Evolutionary conservation across 2,797 vertebrate genomes (phyloP).

Genomic region (Gallinago nigripennis): DNA sequence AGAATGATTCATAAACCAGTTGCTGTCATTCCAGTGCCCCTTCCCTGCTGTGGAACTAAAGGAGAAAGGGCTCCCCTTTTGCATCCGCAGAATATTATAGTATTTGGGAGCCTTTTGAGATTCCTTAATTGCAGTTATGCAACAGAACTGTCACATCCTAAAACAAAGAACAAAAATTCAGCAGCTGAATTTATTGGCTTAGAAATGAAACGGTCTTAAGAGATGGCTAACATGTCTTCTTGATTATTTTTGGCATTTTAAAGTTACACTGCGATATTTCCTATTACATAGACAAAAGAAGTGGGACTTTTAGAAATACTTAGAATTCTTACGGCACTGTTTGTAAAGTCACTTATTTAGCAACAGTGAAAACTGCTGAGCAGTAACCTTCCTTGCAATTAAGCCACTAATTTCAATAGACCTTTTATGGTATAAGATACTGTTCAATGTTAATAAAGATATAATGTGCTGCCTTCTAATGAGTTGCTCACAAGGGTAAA

Average conservation of each 20-base stretch:
- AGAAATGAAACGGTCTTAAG: background rate
- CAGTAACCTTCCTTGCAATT: background rate
- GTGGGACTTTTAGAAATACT: background rate
- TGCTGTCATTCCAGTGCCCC: background rate
- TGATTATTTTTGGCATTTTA: slow-evolving; percentile 20
- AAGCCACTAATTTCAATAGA: background rate
- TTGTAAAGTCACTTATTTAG: background rate
- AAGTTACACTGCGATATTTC: background rate
- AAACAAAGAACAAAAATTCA: slow-evolving; percentile 44
- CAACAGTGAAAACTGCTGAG: background rate
- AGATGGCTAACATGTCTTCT: slow-evolving; percentile 4
- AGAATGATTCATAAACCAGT: slow-evolving; percentile 41
- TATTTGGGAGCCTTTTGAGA: slow-evolving; percentile 22
- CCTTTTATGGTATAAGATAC: background rate
- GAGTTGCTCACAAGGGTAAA: background rate
- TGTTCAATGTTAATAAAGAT: background rate
- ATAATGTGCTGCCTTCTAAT: background rate
- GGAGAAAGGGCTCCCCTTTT: background rate
- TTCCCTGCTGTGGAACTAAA: slow-evolving; percentile 31
- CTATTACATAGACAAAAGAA: background rate
- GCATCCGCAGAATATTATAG: slow-evolving; percentile 12
- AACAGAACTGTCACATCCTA: slow-evolving; percentile 30
- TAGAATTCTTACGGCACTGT: background rate
- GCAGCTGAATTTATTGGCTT: slow-evolving; percentile 2
- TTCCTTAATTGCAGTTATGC: slow-evolving; percentile 36